Base-by-base conservation (phyloP, 2,797 vertebrate species). In the Triplophysa bombifrons region DNA sequence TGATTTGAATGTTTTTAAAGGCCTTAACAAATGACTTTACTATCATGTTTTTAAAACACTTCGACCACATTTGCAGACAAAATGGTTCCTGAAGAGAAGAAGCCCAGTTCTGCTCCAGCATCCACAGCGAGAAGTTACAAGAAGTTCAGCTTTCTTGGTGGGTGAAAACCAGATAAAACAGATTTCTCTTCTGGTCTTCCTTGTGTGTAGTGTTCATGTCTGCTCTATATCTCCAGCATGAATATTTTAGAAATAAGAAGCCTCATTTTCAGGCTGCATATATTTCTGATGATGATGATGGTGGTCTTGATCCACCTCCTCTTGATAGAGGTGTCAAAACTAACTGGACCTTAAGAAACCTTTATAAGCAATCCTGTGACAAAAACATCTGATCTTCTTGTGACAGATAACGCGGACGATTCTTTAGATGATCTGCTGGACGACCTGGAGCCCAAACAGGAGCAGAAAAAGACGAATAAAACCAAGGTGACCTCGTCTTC, bases 101-200 rank as follows among this genome's bases (percentile, higher is more conserved):
- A 93, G 85, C 85, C 85, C 0, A 84, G 86, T 46, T 85, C 89
- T 2, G 83, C 90, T 27, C 86, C 93, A 0, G 70, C 86, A 2
- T 87, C 86, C 66, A 56, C 82, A 14, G 72, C 76, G 0, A 88
- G 85, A 4, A 87, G 78, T 64, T 88, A 93, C 86, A 94, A 89
- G 88, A 95, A 92, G 85, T 94, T 95, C 81, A 92, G 89, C 72
- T 93, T 94, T 77, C 90, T 91, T 72, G 95, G 96, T 96, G 88
- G 87, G 92, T 13, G 13, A 30, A 30, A 50, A 55, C 19, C 7
- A 38, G 34, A 38, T 38, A 38, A 38, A 38, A 7, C 6, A 38
- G 7, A 38, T 30, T 30, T 30, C 30, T 30, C 27, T 30, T 30
- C 5, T 30, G 27, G 27, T 30, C 27, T 30, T 30, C 30, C 30